A percentile compares a stretch with the other conserved stretches of the same genome.
Conservation (phyloP, 2,797 vertebrate species). For the Girardinus metallicus region DNA sequence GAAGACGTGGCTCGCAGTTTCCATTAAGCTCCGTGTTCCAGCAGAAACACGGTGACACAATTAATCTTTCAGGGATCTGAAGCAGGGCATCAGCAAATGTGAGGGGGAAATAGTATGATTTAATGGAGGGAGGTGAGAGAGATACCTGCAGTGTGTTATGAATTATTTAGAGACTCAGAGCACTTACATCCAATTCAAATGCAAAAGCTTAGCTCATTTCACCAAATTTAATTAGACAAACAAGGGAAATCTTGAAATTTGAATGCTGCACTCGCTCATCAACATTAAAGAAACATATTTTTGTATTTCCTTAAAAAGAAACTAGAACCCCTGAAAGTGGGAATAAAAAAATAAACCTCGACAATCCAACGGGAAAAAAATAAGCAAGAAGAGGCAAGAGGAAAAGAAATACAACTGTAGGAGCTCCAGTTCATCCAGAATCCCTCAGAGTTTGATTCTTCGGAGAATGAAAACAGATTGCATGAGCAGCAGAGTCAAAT, state of each 20-base stretch:
- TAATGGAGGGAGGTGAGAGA: slow-evolving; percentile 45
- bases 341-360: slow-evolving; percentile 12
- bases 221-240: slow-evolving; percentile 34
- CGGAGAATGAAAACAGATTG: slow-evolving; percentile 30
- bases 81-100: slow-evolving; percentile 31
- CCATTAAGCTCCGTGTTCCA: slow-evolving; percentile 70
- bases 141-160: slow-evolving; percentile 57
- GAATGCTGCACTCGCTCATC: not conserved
- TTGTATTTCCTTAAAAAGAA: not conserved
- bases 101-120: slow-evolving; percentile 29
- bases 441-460: slow-evolving; percentile 32
- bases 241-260: not conserved
- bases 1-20: slow-evolving; percentile 60
- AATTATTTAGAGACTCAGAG: slow-evolving; percentile 58
- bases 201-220: slow-evolving; percentile 31
- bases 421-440: slow-evolving; percentile 32
- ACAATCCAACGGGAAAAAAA: slow-evolving; percentile 22
- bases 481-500: slow-evolving; percentile 17
- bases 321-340: slow-evolving; percentile 2
- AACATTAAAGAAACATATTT: not conserved
- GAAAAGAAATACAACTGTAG: slow-evolving; percentile 33
- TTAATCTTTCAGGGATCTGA: slow-evolving; percentile 78
- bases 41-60: slow-evolving; percentile 66
- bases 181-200: slow-evolving; percentile 40
- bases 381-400: slow-evolving; percentile 8